Percentiles rank a stretch among this genome's conserved stretches.
phyloP scores from a whole-genome alignment of 2,797 vertebrate species.

The Hirundo rustica region DNA sequence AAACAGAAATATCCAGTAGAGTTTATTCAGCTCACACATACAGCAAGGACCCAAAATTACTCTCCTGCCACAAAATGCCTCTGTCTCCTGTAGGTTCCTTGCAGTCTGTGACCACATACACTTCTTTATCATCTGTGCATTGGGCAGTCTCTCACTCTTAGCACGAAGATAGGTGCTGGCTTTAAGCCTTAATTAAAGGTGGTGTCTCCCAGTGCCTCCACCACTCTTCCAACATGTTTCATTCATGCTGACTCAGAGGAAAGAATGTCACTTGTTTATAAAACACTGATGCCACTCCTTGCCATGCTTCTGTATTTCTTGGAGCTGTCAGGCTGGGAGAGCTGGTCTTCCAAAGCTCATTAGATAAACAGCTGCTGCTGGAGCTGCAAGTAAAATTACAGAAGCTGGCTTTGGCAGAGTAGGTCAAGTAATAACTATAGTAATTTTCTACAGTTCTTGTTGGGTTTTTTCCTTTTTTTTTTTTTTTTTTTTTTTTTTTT shows the following conservation, averaged over 20 bases:
- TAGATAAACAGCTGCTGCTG: constrained; percentile 7
- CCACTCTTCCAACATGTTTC: not conserved
- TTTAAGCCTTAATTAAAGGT: not conserved
- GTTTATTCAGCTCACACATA: not conserved
- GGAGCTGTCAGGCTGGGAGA: not conserved
- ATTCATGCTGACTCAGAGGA: not conserved
- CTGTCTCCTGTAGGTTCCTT: not conserved
- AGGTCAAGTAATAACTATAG: not conserved
- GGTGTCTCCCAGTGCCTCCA: not conserved
- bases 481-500: not conserved
- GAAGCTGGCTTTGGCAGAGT: not conserved
- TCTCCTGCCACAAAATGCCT: not conserved
- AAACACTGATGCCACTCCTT: constrained; percentile 5
- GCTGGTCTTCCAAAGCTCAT: constrained; percentile 12
- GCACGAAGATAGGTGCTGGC: not conserved
- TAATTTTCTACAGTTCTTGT: not conserved
- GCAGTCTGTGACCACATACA: not conserved
- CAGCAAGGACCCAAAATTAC: not conserved
- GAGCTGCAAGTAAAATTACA: not conserved
- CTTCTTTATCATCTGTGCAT: not conserved
- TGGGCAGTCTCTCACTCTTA: not conserved
- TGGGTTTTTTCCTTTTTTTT: fast-evolving
- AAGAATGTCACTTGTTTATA: not conserved
- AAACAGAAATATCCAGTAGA: not conserved
- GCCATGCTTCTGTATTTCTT: not conserved